Evolutionary conservation across 2,888 invertebrate genomes (phyloP).

Genomic region (Drosophila rubida): DNA sequence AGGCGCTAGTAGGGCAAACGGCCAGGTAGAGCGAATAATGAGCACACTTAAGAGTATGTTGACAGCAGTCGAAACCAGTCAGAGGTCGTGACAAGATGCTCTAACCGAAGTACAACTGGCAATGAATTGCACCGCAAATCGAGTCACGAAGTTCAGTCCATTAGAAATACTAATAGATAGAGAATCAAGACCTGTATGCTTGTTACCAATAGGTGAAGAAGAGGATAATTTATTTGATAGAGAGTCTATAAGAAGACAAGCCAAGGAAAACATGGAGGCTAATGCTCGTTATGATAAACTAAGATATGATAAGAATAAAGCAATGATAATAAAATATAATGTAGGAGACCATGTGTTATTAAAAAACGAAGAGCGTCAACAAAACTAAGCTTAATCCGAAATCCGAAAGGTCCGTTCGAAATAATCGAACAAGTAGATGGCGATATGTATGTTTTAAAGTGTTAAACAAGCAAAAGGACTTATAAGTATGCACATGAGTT

Average conservation of each 20-base stretch:
- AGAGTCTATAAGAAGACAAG: neutral
- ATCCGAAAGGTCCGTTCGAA: slow-evolving; percentile 9
- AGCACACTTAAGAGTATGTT: slow-evolving; percentile 12
- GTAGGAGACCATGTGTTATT: slow-evolving; percentile 14
- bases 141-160: neutral
- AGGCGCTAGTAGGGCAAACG: neutral
- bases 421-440: slow-evolving; percentile 1
- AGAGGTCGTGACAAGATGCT: slow-evolving; percentile 8
- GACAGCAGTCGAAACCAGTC: slow-evolving; percentile 9
- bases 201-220: too few species aligned
- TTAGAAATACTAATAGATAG: too few species aligned
- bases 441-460: slow-evolving; percentile 4
- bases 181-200: too few species aligned
- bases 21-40: slow-evolving; percentile 10
- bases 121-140: neutral
- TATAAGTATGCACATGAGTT: neutral
- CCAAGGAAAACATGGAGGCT: neutral
- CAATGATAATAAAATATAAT: neutral
- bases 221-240: neutral
- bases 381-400: slow-evolving; percentile 17
- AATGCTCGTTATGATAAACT: slow-evolving; percentile 1
- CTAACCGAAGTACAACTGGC: neutral
- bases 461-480: neutral
- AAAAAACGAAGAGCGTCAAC: slow-evolving; percentile 16
- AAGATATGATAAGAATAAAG: slow-evolving; percentile 1